phyloP scores from a whole-genome alignment of 1,140 invertebrate genomes.

The Drosophila varians region DNA sequence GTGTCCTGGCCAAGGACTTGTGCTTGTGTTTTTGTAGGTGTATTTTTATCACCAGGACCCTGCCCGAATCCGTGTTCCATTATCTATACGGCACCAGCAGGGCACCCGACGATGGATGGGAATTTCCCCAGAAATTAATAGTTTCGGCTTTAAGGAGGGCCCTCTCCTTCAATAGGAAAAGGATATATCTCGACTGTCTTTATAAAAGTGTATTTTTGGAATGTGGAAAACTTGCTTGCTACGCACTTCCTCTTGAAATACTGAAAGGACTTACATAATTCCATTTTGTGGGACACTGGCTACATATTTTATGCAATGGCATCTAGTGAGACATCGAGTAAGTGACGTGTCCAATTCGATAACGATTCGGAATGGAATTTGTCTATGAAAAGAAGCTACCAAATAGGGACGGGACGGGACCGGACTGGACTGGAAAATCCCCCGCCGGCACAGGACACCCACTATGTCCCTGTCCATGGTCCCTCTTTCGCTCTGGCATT shows the following conservation, averaged over 20 bases:
- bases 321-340: background rate
- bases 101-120: background rate
- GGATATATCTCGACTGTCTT: background rate
- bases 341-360: slow-evolving; percentile 40
- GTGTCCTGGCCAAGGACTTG: background rate
- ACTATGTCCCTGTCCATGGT: background rate
- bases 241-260: slow-evolving; percentile 11
- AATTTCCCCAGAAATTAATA: background rate
- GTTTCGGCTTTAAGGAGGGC: background rate
- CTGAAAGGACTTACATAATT: slow-evolving; percentile 49
- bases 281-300: slow-evolving; percentile 64
- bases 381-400: background rate
- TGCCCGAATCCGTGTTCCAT: slow-evolving; percentile 59
- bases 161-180: no score
- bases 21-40: slow-evolving; percentile 20
- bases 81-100: slow-evolving; percentile 45
- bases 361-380: slow-evolving; percentile 31
- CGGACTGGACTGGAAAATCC: slow-evolving; percentile 23
- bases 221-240: slow-evolving; percentile 47
- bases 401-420: background rate
- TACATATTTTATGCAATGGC: slow-evolving; percentile 50
- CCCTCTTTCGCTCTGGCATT: slow-evolving; percentile 27
- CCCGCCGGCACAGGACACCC: slow-evolving; percentile 11
- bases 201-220: slow-evolving; percentile 10
- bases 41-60: slow-evolving; percentile 51